Percentiles rank a stretch among this genome's conserved stretches.
These are phyloP conservation scores for Orussus abietinus DNA, from an alignment of 1,140 invertebrate genomes.

Conservation along the genomic window DNA sequence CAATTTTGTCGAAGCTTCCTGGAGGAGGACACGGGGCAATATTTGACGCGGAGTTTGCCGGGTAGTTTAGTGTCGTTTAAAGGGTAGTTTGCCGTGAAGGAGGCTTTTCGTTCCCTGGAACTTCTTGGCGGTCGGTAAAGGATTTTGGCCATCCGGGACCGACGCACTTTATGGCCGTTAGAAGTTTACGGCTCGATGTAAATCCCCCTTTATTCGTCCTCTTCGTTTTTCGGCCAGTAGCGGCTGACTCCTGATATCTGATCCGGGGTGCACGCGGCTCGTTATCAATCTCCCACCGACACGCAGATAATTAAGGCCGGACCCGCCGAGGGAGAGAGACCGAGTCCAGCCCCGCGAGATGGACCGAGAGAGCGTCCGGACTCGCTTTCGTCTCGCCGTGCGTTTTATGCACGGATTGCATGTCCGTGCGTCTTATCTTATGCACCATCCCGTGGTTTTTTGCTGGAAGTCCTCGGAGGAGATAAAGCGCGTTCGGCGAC, in stretches of 20 bases:
- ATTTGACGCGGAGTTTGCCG: too few species aligned
- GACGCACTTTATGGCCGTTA: conserved; percentile 1
- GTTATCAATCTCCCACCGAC: conserved; percentile 41
- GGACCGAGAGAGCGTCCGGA: conserved; percentile 19
- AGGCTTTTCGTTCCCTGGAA: too few species aligned
- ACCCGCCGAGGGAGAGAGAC: conserved; percentile 8
- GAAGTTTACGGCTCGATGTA: neutral
- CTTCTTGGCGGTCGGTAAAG: too few species aligned
- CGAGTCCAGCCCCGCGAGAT: neutral
- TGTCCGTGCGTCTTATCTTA: conserved; percentile 43
- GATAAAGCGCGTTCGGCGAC: conserved; percentile 27
- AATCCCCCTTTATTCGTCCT: too few species aligned
- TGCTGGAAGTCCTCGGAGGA: conserved; percentile 18
- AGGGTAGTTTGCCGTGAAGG: too few species aligned
- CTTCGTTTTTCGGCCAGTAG: neutral
- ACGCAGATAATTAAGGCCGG: conserved; percentile 42
- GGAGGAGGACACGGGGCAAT: too few species aligned
- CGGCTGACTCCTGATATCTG: conserved; percentile 25
- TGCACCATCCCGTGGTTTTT: conserved; percentile 36
- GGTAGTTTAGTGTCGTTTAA: too few species aligned
- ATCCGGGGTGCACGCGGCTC: conserved; percentile 14
- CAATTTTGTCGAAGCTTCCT: too few species aligned
- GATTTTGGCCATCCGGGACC: too few species aligned
- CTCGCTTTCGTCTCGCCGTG: conserved; percentile 21
- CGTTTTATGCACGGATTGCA: conserved; percentile 44